Evolutionary conservation across 2,797 vertebrate genomes (phyloP).

Genomic region (Falco columbarius): DNA sequence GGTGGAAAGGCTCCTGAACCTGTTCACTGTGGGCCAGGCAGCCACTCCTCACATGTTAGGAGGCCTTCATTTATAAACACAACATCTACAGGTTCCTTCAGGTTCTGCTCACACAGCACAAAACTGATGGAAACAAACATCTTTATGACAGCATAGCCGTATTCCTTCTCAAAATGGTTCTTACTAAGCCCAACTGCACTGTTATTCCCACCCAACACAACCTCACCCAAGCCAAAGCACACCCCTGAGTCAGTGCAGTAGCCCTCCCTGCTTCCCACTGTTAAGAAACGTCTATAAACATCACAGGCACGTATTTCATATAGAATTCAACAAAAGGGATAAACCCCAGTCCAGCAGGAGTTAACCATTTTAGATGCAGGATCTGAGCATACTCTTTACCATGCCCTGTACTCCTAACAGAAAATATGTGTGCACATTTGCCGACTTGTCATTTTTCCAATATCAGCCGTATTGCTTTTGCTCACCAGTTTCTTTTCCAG

Average conservation of each 20-base stretch:
- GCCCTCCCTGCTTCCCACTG: background rate
- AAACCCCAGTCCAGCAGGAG: background rate
- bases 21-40: accelerated
- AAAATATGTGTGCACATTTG: accelerated
- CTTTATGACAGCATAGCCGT: accelerated
- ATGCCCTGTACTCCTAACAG: background rate
- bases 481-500: no score
- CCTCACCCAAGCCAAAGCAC: accelerated
- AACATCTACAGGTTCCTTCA: background rate
- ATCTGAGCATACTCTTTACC: background rate
- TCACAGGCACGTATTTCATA: background rate
- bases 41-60: background rate
- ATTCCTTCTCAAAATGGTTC: background rate
- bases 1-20: background rate
- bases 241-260: accelerated
- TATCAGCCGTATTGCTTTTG: background rate
- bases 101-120: background rate
- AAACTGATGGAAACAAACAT: background rate
- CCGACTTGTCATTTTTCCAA: background rate
- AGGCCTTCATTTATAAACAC: background rate
- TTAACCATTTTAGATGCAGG: background rate
- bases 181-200: background rate
- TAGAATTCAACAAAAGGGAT: background rate
- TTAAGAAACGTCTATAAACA: background rate
- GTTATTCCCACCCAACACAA: background rate